Evolutionary conservation across 2,888 invertebrate genomes (phyloP), one percentile per base, ranked within the genome.

Genomic region (Phyllotreta cruciferae): DNA sequence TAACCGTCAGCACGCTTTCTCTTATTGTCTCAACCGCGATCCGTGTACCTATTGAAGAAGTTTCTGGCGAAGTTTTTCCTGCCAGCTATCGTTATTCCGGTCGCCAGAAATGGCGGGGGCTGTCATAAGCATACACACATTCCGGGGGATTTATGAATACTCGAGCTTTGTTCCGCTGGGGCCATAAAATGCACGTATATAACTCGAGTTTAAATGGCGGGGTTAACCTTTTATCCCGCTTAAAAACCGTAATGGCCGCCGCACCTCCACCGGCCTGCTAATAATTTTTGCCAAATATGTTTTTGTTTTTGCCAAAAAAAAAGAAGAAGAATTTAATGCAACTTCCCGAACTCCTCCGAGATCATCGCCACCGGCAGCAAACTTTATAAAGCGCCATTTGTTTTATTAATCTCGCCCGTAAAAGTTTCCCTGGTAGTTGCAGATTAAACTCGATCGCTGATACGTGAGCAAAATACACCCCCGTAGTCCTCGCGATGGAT

Each of bases 61-160:
- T 24, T 24, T 24, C 24, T 1, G 24, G 24, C 1, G 24, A 24
- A 24, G 2, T 24, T 24, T 24, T 24, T 24, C 24, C 24, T 3
- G 24, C 24, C 4, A 1, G 24, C 24, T 24, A 24, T 24, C 24
- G 4, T 24, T 24, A 24, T 24, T 24, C 24, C 24, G 24, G 24
- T 24, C 24, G 24, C 24, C 24, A 24, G 4, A 24, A 24, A 24
- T 13, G 14, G 37, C 52, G 61, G 55, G n/a, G 64, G 47, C 67
- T 67, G 67, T 67, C 67, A 67, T 62, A 67, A 64, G 54, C 67
- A 67, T 54, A 63, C 63, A 53, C 49, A 62, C 60, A 67, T 63
- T 63, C 60, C 54, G 41, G 45, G 49, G 63, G 63, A 67, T 67
- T 67, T 67, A 67, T 67, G 62, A 60, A 57, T 56, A 60, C 54